Conservation (phyloP, 2,113 vertebrate genomes). For the Tiliqua scincoides region DNA sequence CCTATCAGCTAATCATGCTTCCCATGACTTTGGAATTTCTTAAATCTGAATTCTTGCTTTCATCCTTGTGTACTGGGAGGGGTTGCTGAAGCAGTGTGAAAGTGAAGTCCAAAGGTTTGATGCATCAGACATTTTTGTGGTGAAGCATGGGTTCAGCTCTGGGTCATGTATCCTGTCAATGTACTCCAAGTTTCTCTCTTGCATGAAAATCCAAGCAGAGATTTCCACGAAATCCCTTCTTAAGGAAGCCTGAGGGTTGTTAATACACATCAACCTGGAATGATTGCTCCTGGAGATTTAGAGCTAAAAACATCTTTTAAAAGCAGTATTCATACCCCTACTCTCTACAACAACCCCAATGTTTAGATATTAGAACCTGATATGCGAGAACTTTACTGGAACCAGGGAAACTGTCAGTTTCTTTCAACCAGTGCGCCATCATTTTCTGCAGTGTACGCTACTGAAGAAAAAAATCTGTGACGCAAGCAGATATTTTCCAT, state of each 20-base stretch:
- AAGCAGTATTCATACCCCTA: not conserved
- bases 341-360: not conserved
- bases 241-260: not conserved
- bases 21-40: slow-evolving; percentile 12
- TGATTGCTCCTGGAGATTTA: not conserved
- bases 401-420: not conserved
- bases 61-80: not conserved
- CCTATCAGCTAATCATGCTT: not conserved
- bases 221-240: not conserved
- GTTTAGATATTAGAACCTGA: not conserved
- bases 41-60: slow-evolving; percentile 30
- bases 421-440: not conserved
- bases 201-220: not conserved
- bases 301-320: not conserved
- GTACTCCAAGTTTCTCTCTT: not conserved
- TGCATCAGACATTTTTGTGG: slow-evolving; percentile 22
- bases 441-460: not conserved
- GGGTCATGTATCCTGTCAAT: not conserved
- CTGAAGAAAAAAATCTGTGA: not conserved
- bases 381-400: not conserved
- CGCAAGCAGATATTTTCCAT: not conserved
- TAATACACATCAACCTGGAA: not conserved
- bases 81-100: slow-evolving; percentile 23
- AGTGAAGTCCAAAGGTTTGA: not conserved
- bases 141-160: not conserved